Evolutionary conservation across 2,797 vertebrate species (phyloP).

Genomic region (Picus viridis): DNA sequence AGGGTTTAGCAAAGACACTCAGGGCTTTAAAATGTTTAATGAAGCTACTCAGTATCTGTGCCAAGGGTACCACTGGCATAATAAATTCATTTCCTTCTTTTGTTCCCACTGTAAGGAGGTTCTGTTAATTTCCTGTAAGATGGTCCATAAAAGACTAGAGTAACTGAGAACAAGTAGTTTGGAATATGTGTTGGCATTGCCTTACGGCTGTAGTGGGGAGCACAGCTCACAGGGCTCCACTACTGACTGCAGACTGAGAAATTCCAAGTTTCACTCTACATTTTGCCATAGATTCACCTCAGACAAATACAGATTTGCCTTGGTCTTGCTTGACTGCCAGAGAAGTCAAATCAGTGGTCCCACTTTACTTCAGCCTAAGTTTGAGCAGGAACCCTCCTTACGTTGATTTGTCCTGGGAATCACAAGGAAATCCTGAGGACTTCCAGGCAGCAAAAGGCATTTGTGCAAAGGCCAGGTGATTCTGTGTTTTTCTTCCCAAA

Average conservation of each 20-base stretch:
- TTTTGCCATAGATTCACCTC: background rate
- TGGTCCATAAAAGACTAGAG: background rate
- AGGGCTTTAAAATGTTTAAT: conserved; percentile 13
- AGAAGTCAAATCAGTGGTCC: background rate
- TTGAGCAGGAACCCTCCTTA: background rate
- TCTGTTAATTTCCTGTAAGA: conserved; percentile 21
- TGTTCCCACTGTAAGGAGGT: background rate
- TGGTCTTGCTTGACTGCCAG: background rate
- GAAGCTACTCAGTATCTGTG: conserved; percentile 16
- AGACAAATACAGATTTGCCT: background rate
- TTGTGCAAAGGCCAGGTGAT: background rate
- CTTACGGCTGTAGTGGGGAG: background rate
- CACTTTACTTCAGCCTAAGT: background rate
- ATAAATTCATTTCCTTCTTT: conserved; percentile 1
- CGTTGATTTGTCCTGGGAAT: background rate
- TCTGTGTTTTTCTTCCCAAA: background rate
- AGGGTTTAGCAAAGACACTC: background rate
- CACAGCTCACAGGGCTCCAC: background rate
- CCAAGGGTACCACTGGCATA: background rate
- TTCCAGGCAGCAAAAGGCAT: background rate
- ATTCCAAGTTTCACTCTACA: background rate
- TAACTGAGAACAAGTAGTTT: background rate
- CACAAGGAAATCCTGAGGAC: background rate
- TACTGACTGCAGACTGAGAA: background rate
- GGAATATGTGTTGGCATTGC: background rate